Conservation (phyloP, 64 coral and sea anemone genomes). For the Astreopora myriophthalma region DNA sequence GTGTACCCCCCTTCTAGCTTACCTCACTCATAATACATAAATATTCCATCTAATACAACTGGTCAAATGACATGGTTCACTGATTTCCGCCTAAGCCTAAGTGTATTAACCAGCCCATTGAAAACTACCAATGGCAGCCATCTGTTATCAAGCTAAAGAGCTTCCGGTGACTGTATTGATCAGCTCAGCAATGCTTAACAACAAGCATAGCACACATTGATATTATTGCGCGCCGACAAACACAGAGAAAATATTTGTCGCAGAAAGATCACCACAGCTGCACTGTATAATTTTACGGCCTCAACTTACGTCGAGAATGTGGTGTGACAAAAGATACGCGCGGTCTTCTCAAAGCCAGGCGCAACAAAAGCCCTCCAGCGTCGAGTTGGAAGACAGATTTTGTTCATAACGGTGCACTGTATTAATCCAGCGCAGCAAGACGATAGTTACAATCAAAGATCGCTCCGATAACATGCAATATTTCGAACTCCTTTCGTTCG, state of each 20-base stretch:
- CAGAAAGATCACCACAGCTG: background rate
- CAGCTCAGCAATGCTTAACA: background rate
- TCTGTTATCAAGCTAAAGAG: no score
- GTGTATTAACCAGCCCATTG: no score
- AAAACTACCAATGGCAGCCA: no score
- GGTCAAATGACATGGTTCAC: background rate
- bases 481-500: background rate
- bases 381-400: background rate
- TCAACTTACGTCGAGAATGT: background rate
- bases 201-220: background rate
- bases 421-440: background rate
- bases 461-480: background rate
- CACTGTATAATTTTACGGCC: background rate
- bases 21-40: background rate
- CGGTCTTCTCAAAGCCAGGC: background rate
- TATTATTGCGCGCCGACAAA: conserved; percentile 13
- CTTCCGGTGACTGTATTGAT: background rate
- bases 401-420: background rate
- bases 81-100: background rate
- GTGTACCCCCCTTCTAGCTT: background rate
- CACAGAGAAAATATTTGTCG: background rate
- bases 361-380: background rate
- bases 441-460: background rate
- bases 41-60: no score
- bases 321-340: background rate